phyloP scores from a whole-genome alignment of 30 jellyfish, hydroid and myxozoan species.

The Hydra vulgaris region DNA sequence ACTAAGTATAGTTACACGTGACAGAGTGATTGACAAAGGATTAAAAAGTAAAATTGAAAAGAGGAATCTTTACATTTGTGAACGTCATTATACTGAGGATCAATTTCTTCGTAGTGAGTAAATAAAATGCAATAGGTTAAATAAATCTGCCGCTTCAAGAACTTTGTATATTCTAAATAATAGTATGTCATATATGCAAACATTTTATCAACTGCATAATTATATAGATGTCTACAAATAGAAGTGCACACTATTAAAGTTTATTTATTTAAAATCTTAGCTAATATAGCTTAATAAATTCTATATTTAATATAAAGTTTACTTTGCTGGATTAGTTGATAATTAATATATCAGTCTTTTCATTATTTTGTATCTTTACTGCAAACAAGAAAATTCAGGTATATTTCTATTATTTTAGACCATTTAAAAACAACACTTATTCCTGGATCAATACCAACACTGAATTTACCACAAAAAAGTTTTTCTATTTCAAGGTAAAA shows the following conservation, averaged over 20 bases:
- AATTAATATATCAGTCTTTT: background rate
- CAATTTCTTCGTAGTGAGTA: background rate
- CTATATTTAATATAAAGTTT: background rate
- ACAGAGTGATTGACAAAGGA: slow-evolving; percentile 34
- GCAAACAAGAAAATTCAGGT: background rate
- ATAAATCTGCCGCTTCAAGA: background rate
- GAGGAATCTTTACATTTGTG: slow-evolving; percentile 31
- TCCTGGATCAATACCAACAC: too few relatives aligned
- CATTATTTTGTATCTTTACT: background rate
- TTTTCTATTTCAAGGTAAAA: too few relatives aligned
- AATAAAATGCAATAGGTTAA: background rate
- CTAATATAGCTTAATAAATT: background rate
- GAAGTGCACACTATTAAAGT: background rate
- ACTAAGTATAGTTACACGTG: slow-evolving; percentile 30
- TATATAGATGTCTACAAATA: background rate
- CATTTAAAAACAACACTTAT: background rate
- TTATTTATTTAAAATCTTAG: background rate
- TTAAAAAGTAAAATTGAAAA: slow-evolving; percentile 33
- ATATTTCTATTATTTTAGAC: background rate
- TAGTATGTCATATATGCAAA: background rate
- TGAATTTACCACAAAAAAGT: too few relatives aligned
- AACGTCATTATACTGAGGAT: slow-evolving; percentile 29
- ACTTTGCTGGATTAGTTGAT: background rate
- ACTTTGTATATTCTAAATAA: background rate
- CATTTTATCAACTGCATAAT: background rate